Base-by-base conservation (phyloP, 2,113 vertebrate genomes). In the Oncorhynchus kisutch region DNA sequence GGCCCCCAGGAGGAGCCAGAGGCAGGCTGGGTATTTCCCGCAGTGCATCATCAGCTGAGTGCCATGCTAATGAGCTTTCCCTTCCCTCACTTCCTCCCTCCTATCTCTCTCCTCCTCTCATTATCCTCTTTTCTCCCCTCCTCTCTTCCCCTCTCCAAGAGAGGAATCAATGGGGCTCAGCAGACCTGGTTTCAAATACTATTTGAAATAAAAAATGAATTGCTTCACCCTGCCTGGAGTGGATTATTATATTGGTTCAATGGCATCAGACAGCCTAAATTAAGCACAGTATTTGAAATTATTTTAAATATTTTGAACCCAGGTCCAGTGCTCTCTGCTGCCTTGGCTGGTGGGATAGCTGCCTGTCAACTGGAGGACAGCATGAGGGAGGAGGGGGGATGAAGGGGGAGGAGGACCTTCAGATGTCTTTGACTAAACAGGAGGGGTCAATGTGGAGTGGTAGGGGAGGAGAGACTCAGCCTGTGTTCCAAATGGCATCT, bases 281-380 rank as follows among this genome's bases (percentile, higher is more conserved):
- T 45, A 45, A 45, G 51, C 12, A 54, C 51, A 54, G 16, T 18
- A 18, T 54, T 54, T 54, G 1, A 54, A 54, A 54, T 54, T 14
- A 5, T 18, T 18, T 54, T 5, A 14, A 54, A 54, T 54, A 5
- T 14, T 54, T 54, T 54, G 14, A 18, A 54, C 51, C 51, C 51
- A 54, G 51, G 51, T 18, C 16, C 16, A 18, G 65, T 1, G 12
- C n/a, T 13, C 12, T 29, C 12, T 29, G 25, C 25, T 11, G 65
- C 68, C 4, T n/a, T 34, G 68, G 68, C 68, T 48, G 68, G 22
- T 67, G 62, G 73, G 48, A 54, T 51, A 67, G 24, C 45, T 24
- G 29, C 34, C 34, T 59, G 72, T 74, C 73, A 67, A 62, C 64
- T 74, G 73, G 68, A 70, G 20, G 68, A 70, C 68, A 70, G 34